Percentiles rank a stretch among this genome's conserved stretches.
These are phyloP conservation scores for Talpa occidentalis DNA, from an alignment of 2,113 vertebrate genomes.

Conservation along the genomic window DNA sequence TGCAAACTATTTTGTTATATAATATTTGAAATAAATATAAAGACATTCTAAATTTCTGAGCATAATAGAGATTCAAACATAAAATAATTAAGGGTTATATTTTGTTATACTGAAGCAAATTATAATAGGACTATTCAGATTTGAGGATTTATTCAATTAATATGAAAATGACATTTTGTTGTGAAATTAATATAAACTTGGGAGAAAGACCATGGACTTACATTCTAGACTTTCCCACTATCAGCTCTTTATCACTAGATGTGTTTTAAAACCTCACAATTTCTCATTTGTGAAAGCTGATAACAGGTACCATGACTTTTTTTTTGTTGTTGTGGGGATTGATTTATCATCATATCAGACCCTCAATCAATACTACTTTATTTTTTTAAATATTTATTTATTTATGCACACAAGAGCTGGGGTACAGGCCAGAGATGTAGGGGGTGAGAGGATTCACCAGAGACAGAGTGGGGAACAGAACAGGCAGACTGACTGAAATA, in stretches of 20 bases:
- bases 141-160: background rate
- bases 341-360: background rate
- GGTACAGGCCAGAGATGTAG: no score
- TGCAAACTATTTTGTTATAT: background rate
- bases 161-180: background rate
- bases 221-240: background rate
- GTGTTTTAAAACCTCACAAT: background rate
- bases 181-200: constrained; percentile 1
- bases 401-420: no score
- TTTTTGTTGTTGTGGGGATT: background rate
- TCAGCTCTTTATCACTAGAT: background rate
- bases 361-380: background rate
- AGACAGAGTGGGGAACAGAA: no score
- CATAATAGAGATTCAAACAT: background rate
- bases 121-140: background rate
- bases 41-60: background rate
- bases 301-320: background rate
- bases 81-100: background rate
- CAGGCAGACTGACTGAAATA: no score
- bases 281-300: background rate
- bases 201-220: background rate
- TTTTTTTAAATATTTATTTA: no score
- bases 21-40: background rate
- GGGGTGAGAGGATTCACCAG: no score
- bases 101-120: background rate